Percentiles rank a stretch among this genome's conserved stretches.
phyloP scores from a whole-genome alignment of 2,113 vertebrate genomes.

The Sander vitreus region DNA sequence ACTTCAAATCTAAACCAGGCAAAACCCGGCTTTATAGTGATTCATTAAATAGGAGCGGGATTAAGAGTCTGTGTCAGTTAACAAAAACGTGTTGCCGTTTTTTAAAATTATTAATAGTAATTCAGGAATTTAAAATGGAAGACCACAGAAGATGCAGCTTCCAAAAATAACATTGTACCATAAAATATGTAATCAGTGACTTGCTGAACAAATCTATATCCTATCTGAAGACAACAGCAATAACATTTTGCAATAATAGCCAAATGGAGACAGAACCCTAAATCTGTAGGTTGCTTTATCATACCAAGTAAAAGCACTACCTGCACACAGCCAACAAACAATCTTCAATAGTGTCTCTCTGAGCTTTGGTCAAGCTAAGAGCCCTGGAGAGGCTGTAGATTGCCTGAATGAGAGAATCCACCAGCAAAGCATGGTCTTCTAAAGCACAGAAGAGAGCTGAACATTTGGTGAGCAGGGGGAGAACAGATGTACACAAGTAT shows the following conservation, averaged over 20 bases:
- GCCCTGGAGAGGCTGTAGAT: conserved; percentile 92
- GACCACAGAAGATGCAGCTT: not conserved
- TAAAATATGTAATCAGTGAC: not conserved
- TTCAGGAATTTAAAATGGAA: not conserved
- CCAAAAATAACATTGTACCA: not conserved
- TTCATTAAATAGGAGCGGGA: conserved; percentile 36
- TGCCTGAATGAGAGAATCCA: conserved; percentile 91
- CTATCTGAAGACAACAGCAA: conserved; percentile 12
- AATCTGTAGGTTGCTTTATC: not conserved
- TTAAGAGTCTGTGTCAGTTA: not conserved
- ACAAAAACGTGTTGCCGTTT: not conserved
- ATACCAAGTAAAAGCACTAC: conserved; percentile 46
- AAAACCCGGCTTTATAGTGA: conserved; percentile 24
- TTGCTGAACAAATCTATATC: conserved; percentile 10
- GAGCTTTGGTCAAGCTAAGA: conserved; percentile 94
- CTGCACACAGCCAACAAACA: conserved; percentile 92
- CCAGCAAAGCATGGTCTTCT: conserved; percentile 86
- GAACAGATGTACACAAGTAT: conserved; percentile 91
- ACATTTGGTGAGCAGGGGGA: conserved; percentile 92
- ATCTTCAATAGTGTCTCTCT: conserved; percentile 92
- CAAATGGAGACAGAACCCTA: not conserved
- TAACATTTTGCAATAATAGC: not conserved
- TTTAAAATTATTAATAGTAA: not conserved
- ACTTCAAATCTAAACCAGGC: conserved; percentile 25
- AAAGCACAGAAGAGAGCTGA: conserved; percentile 90